phyloP scores from a whole-genome alignment of 2,888 invertebrate genomes.

The Dolichopus griseipennis region DNA sequence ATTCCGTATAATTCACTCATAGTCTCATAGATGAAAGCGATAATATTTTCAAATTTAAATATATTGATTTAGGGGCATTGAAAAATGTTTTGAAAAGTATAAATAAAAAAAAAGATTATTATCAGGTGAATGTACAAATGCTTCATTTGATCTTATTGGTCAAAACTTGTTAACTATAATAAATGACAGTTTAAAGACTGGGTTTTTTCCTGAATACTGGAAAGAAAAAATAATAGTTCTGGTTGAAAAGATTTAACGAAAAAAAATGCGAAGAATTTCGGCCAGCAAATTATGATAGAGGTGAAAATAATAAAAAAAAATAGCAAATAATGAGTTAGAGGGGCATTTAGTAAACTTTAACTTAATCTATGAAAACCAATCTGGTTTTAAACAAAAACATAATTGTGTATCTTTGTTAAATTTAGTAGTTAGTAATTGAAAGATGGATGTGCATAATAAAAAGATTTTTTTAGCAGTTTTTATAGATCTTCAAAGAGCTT shows the following conservation, averaged over 20 bases:
- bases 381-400: neutral
- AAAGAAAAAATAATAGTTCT: neutral
- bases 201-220: neutral
- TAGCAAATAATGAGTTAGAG: neutral
- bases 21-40: too few species aligned
- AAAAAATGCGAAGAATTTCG: neutral
- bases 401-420: neutral
- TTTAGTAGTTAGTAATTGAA: neutral
- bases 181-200: neutral
- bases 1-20: too few species aligned
- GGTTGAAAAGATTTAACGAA: neutral
- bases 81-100: too few species aligned
- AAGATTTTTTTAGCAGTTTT: neutral
- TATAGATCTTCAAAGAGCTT: too few species aligned
- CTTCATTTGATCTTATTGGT: too few species aligned
- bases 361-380: neutral
- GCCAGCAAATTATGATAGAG: neutral
- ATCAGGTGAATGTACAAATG: too few species aligned
- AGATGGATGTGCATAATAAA: neutral
- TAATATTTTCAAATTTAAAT: too few species aligned
- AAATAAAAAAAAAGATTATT: too few species aligned
- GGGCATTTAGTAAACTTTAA: neutral
- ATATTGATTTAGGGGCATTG: too few species aligned
- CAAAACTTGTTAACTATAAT: too few species aligned
- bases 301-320: neutral